Conservation (phyloP, 2,888 invertebrate genomes). For the Sylvicola cinctus region DNA sequence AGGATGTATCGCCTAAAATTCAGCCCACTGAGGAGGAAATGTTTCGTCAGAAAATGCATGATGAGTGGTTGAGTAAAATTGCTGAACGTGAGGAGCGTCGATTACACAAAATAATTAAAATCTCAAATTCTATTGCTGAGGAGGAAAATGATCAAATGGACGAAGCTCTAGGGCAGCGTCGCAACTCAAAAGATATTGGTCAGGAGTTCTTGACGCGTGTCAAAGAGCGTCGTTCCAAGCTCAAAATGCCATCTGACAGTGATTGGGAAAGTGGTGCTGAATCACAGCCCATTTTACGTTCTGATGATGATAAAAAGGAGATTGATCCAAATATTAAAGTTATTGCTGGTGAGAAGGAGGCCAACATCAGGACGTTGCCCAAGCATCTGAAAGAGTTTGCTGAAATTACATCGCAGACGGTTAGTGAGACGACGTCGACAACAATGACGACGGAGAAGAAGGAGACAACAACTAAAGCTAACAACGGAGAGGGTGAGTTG, state of each 20-base stretch:
- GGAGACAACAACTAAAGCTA: slow-evolving; percentile 9
- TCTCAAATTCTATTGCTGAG: slow-evolving; percentile 34
- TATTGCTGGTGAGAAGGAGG: slow-evolving; percentile 38
- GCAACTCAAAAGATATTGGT: slow-evolving; percentile 29
- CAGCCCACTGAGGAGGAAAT: slow-evolving; percentile 48
- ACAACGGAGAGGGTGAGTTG: slow-evolving; percentile 30
- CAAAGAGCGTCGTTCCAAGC: slow-evolving; percentile 45
- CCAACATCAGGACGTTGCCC: slow-evolving; percentile 42
- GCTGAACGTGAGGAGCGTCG: slow-evolving; percentile 58
- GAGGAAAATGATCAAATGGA: slow-evolving; percentile 17
- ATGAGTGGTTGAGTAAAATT: slow-evolving; percentile 62
- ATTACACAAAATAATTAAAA: slow-evolving; percentile 59
- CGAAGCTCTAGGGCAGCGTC: slow-evolving; percentile 7
- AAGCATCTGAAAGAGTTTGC: slow-evolving; percentile 64
- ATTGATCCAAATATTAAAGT: slow-evolving; percentile 29
- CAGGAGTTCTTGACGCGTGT: slow-evolving; percentile 61
- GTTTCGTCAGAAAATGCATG: slow-evolving; percentile 62
- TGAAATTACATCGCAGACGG: slow-evolving; percentile 24
- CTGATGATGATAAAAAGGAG: slow-evolving; percentile 24
- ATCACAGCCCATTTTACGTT: slow-evolving; percentile 25
- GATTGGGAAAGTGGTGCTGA: slow-evolving; percentile 39
- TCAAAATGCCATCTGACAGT: slow-evolving; percentile 42
- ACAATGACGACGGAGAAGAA: neutral
- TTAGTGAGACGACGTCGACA: slow-evolving; percentile 1
- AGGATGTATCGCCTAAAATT: slow-evolving; percentile 4